Base-by-base conservation (phyloP, 2,797 vertebrate species). In the Emys orbicularis region DNA sequence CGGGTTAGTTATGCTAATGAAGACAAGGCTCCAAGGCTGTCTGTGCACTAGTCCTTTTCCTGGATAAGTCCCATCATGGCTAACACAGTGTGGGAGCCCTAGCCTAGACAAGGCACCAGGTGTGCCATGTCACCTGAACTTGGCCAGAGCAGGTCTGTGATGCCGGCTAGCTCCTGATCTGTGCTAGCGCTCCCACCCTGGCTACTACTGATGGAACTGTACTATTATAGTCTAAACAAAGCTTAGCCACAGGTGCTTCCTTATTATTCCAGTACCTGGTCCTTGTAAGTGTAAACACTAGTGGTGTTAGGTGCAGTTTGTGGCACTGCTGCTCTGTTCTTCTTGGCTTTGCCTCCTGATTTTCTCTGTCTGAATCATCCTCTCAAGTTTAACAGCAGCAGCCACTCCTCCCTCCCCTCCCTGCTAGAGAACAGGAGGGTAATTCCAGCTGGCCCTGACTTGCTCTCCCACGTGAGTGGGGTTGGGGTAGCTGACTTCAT, bases 401-500 rank as follows among this genome's bases (percentile, higher is more conserved):
- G 44, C 61, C 31, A 37, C 90, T 44, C 25, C 84, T 74, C 91
- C 44, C 56, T 3, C 0, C 3, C 86, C 79, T 81, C 74, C 44
- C 41, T 27, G 1, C 3, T 50, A 76, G 8, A 37, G 44, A 61
- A n/a, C 41, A 87, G 23, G 9, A 8, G 29, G n/a, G 65, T 68
- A 37, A 21, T 91, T 86, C 83, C 80, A 18, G 1, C 57, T 16
- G 27, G 19, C 5, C 21, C 68, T 37, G 8, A 54, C 76, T 21
- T 54, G 3, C 4, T 83, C 52, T 47, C 65, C 80, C 4, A 1
- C 23, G 34, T 16, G 0, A 0, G 12, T 2, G 34, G 15, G 10
- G n/a, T 25, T 25, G 81, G 50, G 44, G 49, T 49, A 79, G n/a
- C 59, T 25, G 77, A 61, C 61, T 83, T 44, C 31, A 50, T 65